Conservation (phyloP, 2,113 vertebrate genomes). For the Triplophysa rosa region DNA sequence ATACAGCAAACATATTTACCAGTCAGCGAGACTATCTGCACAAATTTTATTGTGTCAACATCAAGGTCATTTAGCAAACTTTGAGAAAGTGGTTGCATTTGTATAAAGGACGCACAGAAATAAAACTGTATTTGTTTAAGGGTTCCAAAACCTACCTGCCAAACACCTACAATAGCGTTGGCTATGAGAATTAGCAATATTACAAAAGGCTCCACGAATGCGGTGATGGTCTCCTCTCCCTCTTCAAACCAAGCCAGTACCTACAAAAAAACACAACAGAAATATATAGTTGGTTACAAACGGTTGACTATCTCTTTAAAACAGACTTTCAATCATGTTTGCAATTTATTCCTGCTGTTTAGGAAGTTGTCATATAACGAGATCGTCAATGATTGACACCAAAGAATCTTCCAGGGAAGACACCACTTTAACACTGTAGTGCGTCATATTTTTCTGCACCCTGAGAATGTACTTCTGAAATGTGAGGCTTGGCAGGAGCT, state of each 20-base stretch:
- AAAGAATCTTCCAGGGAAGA: background rate
- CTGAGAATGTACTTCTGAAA: background rate
- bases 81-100: background rate
- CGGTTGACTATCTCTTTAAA: background rate
- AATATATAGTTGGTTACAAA: background rate
- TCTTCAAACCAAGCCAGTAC: conserved; percentile 98
- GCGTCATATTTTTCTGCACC: background rate
- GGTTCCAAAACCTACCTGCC: conserved; percentile 83
- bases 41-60: background rate
- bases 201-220: conserved; percentile 98
- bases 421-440: background rate
- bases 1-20: background rate
- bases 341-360: background rate
- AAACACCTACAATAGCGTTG: conserved; percentile 96
- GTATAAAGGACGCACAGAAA: background rate
- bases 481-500: background rate
- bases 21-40: background rate
- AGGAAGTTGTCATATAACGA: background rate
- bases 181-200: conserved; percentile 97
- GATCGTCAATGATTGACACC: background rate
- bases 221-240: conserved; percentile 96
- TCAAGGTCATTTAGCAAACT: background rate
- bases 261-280: conserved; percentile 68
- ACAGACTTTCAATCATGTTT: background rate
- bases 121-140: background rate